Conservation (phyloP, 64 coral and sea anemone species). For the Porites lutea region DNA sequence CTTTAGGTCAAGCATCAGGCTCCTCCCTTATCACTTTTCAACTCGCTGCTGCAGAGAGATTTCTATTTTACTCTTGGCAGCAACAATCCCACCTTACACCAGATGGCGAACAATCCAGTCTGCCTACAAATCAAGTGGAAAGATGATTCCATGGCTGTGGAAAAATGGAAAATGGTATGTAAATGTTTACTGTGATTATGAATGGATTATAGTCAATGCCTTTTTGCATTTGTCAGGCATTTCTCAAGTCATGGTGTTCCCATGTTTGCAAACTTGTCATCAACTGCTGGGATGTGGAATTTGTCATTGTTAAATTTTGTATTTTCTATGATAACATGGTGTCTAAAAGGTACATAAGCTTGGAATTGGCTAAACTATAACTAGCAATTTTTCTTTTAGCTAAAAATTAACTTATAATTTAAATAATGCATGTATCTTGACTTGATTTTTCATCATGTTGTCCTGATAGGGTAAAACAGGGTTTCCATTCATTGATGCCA, state of each 20-base stretch:
- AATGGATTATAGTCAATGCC: not conserved
- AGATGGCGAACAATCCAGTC: constrained; percentile 12
- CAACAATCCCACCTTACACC: constrained; percentile 30
- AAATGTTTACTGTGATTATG: not conserved
- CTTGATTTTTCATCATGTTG: not conserved
- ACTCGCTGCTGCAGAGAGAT: constrained; percentile 20
- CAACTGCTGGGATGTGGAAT: too few relatives aligned
- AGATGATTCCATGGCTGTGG: constrained; percentile 1
- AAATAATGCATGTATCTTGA: too few relatives aligned
- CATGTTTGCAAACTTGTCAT: too few relatives aligned
- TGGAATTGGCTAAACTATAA: too few relatives aligned
- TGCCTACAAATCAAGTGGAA: constrained; percentile 46
- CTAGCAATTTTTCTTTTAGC: not conserved
- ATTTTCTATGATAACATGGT: too few relatives aligned
- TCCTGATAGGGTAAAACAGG: constrained; percentile 24
- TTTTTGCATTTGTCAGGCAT: too few relatives aligned
- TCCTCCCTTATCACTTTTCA: constrained; percentile 22
- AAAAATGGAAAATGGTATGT: constrained; percentile 45
- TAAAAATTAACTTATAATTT: too few relatives aligned
- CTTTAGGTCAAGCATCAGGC: not conserved
- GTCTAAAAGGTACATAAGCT: too few relatives aligned
- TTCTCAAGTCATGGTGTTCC: too few relatives aligned
- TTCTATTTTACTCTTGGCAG: constrained; percentile 35
- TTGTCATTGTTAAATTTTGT: too few relatives aligned
- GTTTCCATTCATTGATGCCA: constrained; percentile 48